Evolutionary conservation across 2,113 vertebrate species (phyloP), one percentile per base, ranked within the genome.

Genomic region (Shinisaurus crocodilurus): DNA sequence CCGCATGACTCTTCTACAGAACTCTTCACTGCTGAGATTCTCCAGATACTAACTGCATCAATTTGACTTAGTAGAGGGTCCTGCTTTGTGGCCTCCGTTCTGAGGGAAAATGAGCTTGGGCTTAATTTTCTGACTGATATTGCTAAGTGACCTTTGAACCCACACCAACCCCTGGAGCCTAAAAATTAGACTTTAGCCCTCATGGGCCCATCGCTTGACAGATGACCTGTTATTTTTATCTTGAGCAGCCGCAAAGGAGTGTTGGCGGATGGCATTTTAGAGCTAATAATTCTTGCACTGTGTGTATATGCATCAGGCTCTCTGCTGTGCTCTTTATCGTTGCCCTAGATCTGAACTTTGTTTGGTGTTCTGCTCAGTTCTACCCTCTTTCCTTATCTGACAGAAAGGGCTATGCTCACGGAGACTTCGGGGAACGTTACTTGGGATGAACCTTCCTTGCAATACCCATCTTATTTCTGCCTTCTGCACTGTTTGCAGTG

Each of bases 181-280:
- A 95, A 93, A 84, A 96, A 95, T 92, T 93, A 95, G 89, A 76
- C 90, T 89, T 89, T 81, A 93, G 82, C 80, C 92, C 92, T 90
- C 83, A 92, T 92, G 84, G 91, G 57, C 88, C 91, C 85, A 90
- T 84, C 88, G 87, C 92, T 87, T 93, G 82, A 76, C 88, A 92
- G 93, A 93, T 91, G 93, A 88, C 88, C 93, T 95, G 95, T 90
- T 94, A 32, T 94, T 96, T 89, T 95, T 92, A 92, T 93, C 94
- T 93, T 89, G 89, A 94, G 93, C 1, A 0, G 94, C 93, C 70
- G 1, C 0, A 6, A 77, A 95, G 89, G 70, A 93, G 91, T 15
- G 0, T 8, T 94, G 93, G 96, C 93, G 93, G 95, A 93, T 87
- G 92, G 94, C 89, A 91, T 94, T 90, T 94, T 82, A 87, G 92